Evolutionary conservation across 2,888 invertebrate species (phyloP), one percentile per base, ranked within the genome.

Genomic region (Nomada fabriciana): DNA sequence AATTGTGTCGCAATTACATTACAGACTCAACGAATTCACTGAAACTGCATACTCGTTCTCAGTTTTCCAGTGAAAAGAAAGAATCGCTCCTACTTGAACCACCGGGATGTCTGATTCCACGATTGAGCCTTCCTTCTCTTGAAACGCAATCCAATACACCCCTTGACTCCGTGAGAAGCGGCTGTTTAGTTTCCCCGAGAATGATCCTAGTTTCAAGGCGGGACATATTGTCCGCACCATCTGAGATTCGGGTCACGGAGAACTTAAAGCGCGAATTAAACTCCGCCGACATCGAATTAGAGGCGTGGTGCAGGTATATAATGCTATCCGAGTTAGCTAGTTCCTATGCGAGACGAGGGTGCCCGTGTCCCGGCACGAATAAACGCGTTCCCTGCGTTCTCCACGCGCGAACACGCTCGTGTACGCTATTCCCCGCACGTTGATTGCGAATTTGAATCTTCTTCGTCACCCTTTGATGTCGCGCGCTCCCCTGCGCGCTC

Each of bases 371-470:
- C 67, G 63, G 42, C 60, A 55, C 73, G 76, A 53, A 76, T 76
- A 65, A 36, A 63, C 78, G 75, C 43, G 42, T 3, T 18, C 23
- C 43, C 7, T 23, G 47, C 47, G 72, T 75, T 61, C 74, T 67
- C 77, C 73, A 60, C 75, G 84, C 75, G 72, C 80, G 77, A 71
- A 79, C 76, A 63, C 42, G 52, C 36, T 53, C 29, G 57, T 13
- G 13, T 23, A 13, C 13, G 25, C 57, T 25, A 57, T 25, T 9
- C 57, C 25, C 52, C 64, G 74, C 25, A 36, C 60, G 86, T 86
- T 86, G 82, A 86, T 86, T 86, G 84, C 86, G 77, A 86, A 86
- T 86, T 86, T 80, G 84, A 82, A 82, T 86, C 86, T 82, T 84
- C 82, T 77, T 84, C 80, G 80, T 77, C 86, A 77, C 70, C 73